Percentiles rank a stretch among this genome's conserved stretches.
phyloP scores from a whole-genome alignment of 2,113 vertebrate species.

The Cricetomys ansorgei region DNA sequence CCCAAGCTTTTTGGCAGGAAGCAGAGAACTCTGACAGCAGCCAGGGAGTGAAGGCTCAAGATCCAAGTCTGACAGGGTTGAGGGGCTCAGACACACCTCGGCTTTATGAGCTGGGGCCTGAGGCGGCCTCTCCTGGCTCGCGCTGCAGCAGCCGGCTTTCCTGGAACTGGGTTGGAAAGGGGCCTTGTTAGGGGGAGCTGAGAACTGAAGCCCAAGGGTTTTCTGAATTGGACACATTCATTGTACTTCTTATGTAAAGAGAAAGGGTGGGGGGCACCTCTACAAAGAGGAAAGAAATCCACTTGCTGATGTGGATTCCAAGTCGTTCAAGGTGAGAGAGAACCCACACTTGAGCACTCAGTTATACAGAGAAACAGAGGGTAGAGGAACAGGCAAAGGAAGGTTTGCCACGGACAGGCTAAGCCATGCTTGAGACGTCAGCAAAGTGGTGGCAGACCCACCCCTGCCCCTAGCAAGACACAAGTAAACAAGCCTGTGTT shows the following conservation, averaged over 20 bases:
- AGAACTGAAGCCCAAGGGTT: conserved; percentile 33
- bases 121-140: conserved; percentile 75
- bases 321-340: background rate
- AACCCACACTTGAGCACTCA: background rate
- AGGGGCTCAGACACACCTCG: conserved; percentile 79
- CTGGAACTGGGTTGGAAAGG: conserved; percentile 68
- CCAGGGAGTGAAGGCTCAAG: conserved; percentile 54
- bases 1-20: conserved; percentile 72
- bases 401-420: background rate
- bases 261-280: background rate
- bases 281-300: conserved; percentile 67
- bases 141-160: conserved; percentile 73
- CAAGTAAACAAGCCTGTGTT: conserved; percentile 33
- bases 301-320: conserved; percentile 60
- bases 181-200: conserved; percentile 69
- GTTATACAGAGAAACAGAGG: conserved; percentile 7
- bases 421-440: background rate
- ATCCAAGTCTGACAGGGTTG: conserved; percentile 57
- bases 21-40: conserved; percentile 66
- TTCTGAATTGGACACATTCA: conserved; percentile 79
- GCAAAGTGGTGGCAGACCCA: background rate
- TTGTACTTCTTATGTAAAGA: conserved; percentile 57
- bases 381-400: background rate
- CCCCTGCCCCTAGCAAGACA: conserved; percentile 27
- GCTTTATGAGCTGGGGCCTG: conserved; percentile 72